Base-by-base conservation (phyloP, 2,888 invertebrate species). In the Pristionchus entomophagus region DNA sequence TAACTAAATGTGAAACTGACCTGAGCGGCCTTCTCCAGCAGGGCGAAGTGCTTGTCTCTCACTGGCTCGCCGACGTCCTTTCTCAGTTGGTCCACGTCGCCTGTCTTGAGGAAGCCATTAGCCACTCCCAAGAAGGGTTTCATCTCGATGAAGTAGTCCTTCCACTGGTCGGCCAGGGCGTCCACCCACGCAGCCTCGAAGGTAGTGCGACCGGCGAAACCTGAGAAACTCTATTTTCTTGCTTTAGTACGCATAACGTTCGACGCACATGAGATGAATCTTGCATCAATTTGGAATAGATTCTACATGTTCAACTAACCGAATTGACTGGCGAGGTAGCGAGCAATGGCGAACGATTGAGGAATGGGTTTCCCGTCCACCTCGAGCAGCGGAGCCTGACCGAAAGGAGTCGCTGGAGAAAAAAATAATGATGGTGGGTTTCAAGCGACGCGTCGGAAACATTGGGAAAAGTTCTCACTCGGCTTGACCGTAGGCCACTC, bases 141-240 rank as follows among this genome's bases (percentile, higher is more conserved):
- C 59, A 87, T 85, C 38, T 89, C 89, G 53, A 41, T 82, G 32
- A 85, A 84, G 77, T 88, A 88, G 86, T 90, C 89, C 86, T 90
- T 89, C 62, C 84, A 88, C 80, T 89, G 88, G 84, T 91, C 62
- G n/a, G n/a, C n/a, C n/a, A n/a, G n/a, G n/a, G n/a, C n/a, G n/a
- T n/a, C n/a, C n/a, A n/a, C n/a, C n/a, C 87, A 86, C 26, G 83
- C 49, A 22, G 89, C 90, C 86, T 89, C 87, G 49, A 87, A 88
- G 26, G 81, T 86, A 29, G 80, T 88, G 45, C 87, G 87, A 19
- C 91, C 91, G 45, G 89, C 89, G 56, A 88, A 84, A 6, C 87
- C 90, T 90, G 41, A 86, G 86, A 26, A 29, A 5, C 3, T 26
- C 26, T n/a, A 56, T 10, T 69, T n/a, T n/a, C n/a, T n/a, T n/a